Base-by-base conservation (phyloP, 2,888 invertebrate genomes). In the Melanostoma scalare region DNA sequence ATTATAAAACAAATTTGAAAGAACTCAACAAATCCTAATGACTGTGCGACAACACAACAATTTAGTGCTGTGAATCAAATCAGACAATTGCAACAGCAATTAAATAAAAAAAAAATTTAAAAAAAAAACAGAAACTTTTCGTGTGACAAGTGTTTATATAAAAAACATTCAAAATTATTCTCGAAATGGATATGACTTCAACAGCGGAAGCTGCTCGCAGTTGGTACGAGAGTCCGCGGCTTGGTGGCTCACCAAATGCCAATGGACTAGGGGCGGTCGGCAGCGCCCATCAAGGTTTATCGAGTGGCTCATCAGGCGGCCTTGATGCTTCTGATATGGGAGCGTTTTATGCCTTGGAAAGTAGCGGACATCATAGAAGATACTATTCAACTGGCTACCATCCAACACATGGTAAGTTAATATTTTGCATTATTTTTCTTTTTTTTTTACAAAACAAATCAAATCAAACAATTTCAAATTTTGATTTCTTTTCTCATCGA, bases 151-250 rank as follows among this genome's bases (percentile, higher is more conserved):
- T 87, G 87, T 85, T 71, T 84, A 78, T 74, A 78, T 71, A 86
- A 88, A 90, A 89, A 90, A 85, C 88, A 86, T 88, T 90, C 91
- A 90, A 90, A 89, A 90, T 90, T 90, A 90, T 90, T 89, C 90
- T 90, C 89, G 91, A 90, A 89, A 91, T 91, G 91, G 91, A 91
- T 91, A 91, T 91, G 91, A 91, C 92, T 87, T 91, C 91, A 88
- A 91, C 92, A 88, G 91, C 91, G 88, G 91, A 91, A 89, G 90
- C 91, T 88, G 91, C 91, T 85, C 91, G 91, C 88, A 91, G 91
- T 89, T 91, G 91, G 91, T 91, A 91, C 86, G 91, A 91, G 85
- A 91, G 89, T 89, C 92, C 92, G 87, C 90, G 91, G 82, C 87
- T 91, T 80, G 90, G 90, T 55, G 90, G 91, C 75, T 91, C 92